Evolutionary conservation across 2,888 invertebrate species (phyloP).

Genomic region (Periphyllus acericola): DNA sequence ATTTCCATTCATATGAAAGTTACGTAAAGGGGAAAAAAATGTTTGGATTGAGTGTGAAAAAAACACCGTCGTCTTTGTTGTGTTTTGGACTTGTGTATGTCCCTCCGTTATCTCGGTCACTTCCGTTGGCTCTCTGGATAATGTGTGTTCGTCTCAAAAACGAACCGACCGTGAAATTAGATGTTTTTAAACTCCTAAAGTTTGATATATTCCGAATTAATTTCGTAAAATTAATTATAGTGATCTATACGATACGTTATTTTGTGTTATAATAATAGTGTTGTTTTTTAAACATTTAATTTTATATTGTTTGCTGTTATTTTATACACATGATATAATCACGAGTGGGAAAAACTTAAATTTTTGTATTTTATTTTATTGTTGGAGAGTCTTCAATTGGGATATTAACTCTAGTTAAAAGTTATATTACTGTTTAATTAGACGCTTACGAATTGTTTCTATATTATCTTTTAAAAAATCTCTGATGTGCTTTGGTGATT

Average conservation of each 20-base stretch:
- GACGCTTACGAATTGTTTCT: constrained; percentile 16
- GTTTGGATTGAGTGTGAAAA: not conserved
- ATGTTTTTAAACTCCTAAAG: constrained; percentile 38
- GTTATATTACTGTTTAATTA: constrained; percentile 40
- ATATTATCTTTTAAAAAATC: constrained; percentile 32
- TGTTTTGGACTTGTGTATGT: constrained; percentile 36
- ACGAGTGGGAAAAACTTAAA: not conserved
- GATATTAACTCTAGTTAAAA: not conserved
- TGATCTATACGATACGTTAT: not conserved
- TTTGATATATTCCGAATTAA: constrained; percentile 23
- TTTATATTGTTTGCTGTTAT: not conserved
- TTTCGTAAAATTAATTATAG: constrained; percentile 45
- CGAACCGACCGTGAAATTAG: constrained; percentile 57
- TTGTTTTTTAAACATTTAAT: not conserved
- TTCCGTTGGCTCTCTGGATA: constrained; percentile 27
- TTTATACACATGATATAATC: not conserved
- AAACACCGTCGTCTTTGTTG: not conserved
- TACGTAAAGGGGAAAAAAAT: not conserved
- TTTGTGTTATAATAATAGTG: not conserved
- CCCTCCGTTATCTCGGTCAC: constrained; percentile 32
- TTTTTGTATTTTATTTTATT: not conserved
- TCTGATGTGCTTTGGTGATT: constrained; percentile 40
- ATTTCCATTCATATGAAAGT: not conserved
- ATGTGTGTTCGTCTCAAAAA: constrained; percentile 33
- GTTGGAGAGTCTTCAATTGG: not conserved